Evolutionary conservation across 1,140 invertebrate genomes (phyloP).

Genomic region (Tribolium madens): DNA sequence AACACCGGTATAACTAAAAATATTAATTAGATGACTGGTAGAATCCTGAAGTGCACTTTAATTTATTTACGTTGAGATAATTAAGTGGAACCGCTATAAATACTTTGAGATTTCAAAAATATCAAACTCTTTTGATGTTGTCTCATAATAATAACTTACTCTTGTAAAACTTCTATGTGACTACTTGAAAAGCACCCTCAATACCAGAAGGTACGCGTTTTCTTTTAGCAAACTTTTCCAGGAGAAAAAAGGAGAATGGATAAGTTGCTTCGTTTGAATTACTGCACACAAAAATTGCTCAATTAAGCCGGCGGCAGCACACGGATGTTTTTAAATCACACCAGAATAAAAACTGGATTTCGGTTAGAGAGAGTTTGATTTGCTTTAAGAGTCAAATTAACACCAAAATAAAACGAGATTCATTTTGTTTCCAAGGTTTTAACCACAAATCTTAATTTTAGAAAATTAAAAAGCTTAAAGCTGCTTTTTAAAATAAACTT

Average conservation of each 20-base stretch:
- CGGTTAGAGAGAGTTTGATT: not conserved
- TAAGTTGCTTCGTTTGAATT: slow-evolving; percentile 24
- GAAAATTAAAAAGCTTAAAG: not conserved
- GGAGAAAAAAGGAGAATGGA: slow-evolving; percentile 2
- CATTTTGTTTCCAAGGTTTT: not conserved
- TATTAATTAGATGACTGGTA: no score
- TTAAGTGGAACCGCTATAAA: not conserved
- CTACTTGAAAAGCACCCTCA: slow-evolving; percentile 25
- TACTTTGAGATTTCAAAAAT: not conserved
- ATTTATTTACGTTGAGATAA: no score
- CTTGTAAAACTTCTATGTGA: slow-evolving; percentile 20
- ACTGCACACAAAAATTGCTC: slow-evolving; percentile 26
- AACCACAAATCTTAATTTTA: not conserved
- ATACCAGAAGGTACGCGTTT: not conserved
- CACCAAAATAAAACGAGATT: not conserved
- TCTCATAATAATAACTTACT: slow-evolving; percentile 21
- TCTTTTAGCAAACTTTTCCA: not conserved
- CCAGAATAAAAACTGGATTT: not conserved
- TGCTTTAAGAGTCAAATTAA: not conserved
- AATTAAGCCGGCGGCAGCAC: slow-evolving; percentile 2
- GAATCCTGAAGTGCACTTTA: no score
- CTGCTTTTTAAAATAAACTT: not conserved
- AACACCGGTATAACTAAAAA: no score
- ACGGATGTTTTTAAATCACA: not conserved
- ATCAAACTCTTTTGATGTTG: slow-evolving; percentile 20